A percentile compares a stretch with the other conserved stretches of the same genome.
These are phyloP conservation scores for Drosophila pseudotalamancana DNA, from an alignment of 2,888 invertebrate genomes.

Conservation along the genomic window DNA sequence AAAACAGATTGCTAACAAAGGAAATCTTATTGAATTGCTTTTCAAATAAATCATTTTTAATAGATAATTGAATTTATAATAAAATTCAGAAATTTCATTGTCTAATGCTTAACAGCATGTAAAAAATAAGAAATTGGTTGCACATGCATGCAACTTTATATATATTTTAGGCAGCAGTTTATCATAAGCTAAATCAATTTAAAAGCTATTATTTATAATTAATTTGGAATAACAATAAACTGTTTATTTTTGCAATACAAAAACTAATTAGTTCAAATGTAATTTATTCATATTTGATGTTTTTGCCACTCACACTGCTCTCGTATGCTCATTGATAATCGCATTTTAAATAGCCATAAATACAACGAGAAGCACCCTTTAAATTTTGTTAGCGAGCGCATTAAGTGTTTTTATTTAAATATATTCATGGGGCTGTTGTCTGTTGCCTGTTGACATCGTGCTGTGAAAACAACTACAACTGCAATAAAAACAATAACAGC, in stretches of 20 bases:
- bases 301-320: neutral
- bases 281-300: too few relatives aligned
- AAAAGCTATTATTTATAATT: neutral
- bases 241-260: neutral
- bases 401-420: slow-evolving; percentile 61
- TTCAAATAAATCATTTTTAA: too few relatives aligned
- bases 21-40: neutral
- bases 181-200: neutral
- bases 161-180: too few relatives aligned
- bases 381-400: slow-evolving; percentile 16
- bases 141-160: too few relatives aligned
- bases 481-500: slow-evolving; percentile 64
- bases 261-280: too few relatives aligned
- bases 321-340: neutral
- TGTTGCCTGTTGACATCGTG: slow-evolving; percentile 64
- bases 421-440: slow-evolving; percentile 62
- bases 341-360: slow-evolving; percentile 21
- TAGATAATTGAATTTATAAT: neutral
- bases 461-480: slow-evolving; percentile 54
- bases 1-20: neutral
- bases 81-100: neutral
- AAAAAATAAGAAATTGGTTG: too few relatives aligned
- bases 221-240: too few relatives aligned
- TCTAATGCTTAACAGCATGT: neutral
- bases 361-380: slow-evolving; percentile 8